phyloP scores from a whole-genome alignment of 2,113 vertebrate genomes.

The Ginglymostoma cirratum region DNA sequence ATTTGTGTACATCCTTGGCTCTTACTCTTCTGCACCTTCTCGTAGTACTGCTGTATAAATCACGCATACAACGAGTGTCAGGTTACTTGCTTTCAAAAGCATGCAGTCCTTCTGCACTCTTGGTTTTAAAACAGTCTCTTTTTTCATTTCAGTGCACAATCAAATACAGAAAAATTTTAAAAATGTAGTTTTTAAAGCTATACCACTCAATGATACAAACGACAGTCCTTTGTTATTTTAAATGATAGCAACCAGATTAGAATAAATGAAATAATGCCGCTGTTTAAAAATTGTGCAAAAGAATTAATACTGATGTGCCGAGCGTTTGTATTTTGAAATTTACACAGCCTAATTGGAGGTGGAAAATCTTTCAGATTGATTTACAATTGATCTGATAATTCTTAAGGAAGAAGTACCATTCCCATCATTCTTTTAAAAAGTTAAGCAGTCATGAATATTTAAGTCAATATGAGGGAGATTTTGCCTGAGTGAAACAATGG shows the following conservation, averaged over 20 bases:
- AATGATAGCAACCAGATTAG: not conserved
- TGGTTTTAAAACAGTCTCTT: no score
- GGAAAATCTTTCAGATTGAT: not conserved
- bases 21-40: no score
- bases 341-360: not conserved
- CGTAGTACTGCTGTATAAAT: no score
- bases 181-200: not conserved
- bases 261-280: not conserved
- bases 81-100: no score
- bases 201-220: not conserved
- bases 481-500: no score
- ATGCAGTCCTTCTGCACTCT: no score
- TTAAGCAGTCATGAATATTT: not conserved
- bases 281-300: not conserved
- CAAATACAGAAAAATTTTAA: no score
- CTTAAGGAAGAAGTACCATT: not conserved
- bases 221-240: not conserved
- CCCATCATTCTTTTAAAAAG: not conserved
- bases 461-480: not conserved
- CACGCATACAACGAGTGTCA: no score
- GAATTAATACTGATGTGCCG: not conserved
- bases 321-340: not conserved
- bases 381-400: not conserved
- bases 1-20: no score
- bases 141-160: no score